Base-by-base conservation (phyloP, 2,113 vertebrate genomes). In the Archilochus colubris region DNA sequence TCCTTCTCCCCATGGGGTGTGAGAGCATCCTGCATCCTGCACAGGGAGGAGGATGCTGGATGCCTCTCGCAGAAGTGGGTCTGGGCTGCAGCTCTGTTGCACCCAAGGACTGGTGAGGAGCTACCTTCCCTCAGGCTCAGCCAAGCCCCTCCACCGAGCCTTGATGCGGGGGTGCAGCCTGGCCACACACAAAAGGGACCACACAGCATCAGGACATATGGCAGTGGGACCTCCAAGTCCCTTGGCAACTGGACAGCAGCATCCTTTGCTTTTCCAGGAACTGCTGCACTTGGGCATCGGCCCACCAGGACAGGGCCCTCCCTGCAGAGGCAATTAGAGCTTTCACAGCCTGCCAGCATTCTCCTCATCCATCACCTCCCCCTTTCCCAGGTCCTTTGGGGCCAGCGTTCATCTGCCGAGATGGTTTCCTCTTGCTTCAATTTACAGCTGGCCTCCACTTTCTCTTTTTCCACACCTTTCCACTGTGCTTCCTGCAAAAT, bases 221-320 rank as follows among this genome's bases (percentile, higher is more conserved):
- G 18, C 55, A 44, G 69, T 4, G 2, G 16, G 31, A 72, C 19
- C 20, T 36, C 44, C 40, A 59, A 55, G 40, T 15, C 27, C 40
- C 33, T 70, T 2, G 0, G 43, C 31, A 70, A 10, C 40, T 14
- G 16, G 77, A 57, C 23, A 38, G 51, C 44, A 91, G 61, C 12
- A 9, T 24, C 31, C 51, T 83, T 44, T 40, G 76, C 33, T 88
- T 59, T 86, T 62, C 8, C 86, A 67, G 95, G 79, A 95, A 74
- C 17, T 1, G 0, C 44, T 25, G 36, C 33, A 6, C 24, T 43
- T 15, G 3, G 48, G 9, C 66, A 10, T 0, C 0, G 61, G 30
- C 46, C 25, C 19, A 1, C 12, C 6, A 6, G 59, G 64, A 30
- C 61, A 86, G 9, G 18, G 55, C 27, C 50, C 27, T 93, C 72